Percentiles rank a stretch among this genome's conserved stretches.
Conservation (phyloP, 2,888 invertebrate genomes). For the Harpagoxenus sublaevis region DNA sequence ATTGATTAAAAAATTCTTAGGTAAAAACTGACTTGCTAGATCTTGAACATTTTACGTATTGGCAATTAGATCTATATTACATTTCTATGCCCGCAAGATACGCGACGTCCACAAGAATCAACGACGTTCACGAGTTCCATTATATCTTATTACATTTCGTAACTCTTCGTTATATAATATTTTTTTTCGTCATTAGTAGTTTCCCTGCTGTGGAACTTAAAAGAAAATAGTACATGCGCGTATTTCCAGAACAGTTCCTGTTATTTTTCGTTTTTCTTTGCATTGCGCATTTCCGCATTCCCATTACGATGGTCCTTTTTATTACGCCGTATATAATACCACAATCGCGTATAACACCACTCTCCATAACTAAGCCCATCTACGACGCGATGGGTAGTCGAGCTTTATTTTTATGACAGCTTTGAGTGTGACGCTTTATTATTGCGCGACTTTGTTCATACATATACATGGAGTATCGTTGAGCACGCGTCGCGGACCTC, state of each 20-base stretch:
- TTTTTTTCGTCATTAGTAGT: slow-evolving; percentile 24
- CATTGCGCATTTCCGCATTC: slow-evolving; percentile 21
- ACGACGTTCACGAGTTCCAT: neutral
- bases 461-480: slow-evolving; percentile 28
- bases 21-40: neutral
- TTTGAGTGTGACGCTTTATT: slow-evolving; percentile 73
- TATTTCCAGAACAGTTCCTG: slow-evolving; percentile 15
- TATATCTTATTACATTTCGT: slow-evolving; percentile 2
- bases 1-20: neutral
- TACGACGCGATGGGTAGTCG: slow-evolving; percentile 11
- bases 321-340: slow-evolving; percentile 11
- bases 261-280: slow-evolving; percentile 28
- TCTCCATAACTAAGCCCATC: slow-evolving; percentile 17
- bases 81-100: neutral
- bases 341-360: slow-evolving; percentile 15
- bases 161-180: neutral
- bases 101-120: neutral
- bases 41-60: neutral
- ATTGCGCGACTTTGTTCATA: slow-evolving; percentile 61
- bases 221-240: neutral
- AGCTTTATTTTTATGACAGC: slow-evolving; percentile 66
- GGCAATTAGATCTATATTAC: neutral
- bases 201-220: slow-evolving; percentile 11
- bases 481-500: slow-evolving; percentile 27
- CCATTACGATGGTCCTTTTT: slow-evolving; percentile 26